These are phyloP conservation scores for Micrastur ruficollis DNA, from an alignment of 2,797 vertebrate genomes.

Conservation along the genomic window DNA sequence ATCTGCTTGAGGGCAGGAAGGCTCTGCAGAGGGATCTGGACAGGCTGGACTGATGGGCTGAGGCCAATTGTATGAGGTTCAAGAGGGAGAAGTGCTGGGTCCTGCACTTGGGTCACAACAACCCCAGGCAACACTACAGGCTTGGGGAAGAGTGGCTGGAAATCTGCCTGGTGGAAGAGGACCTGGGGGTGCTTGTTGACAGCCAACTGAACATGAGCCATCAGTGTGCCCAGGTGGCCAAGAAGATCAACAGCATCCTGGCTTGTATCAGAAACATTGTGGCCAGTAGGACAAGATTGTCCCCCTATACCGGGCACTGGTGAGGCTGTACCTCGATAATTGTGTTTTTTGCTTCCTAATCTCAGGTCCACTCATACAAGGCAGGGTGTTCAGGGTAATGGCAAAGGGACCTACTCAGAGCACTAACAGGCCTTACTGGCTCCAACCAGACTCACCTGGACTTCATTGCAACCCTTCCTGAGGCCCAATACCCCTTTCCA, in stretches of 20 bases:
- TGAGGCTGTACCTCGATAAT: no score
- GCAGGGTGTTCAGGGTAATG: neutral
- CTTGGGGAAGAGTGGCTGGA: neutral
- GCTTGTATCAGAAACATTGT: neutral
- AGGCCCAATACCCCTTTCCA: neutral
- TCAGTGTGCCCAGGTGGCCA: accelerated
- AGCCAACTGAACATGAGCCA: neutral
- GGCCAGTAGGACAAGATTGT: no score
- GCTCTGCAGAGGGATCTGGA: no score
- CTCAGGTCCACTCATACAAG: neutral
- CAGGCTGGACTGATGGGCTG: no score
- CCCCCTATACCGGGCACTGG: no score
- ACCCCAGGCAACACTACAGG: neutral
- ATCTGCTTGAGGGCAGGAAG: no score
- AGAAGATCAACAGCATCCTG: neutral
- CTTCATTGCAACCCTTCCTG: neutral
- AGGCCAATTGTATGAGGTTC: no score
- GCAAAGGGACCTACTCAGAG: neutral
- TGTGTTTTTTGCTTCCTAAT: neutral
- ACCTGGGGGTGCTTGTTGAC: neutral
- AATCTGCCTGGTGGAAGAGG: accelerated
- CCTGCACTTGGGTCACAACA: neutral
- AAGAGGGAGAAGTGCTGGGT: no score
- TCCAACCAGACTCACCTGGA: neutral
- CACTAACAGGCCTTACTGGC: neutral